Base-by-base conservation (phyloP, 1,140 invertebrate species). In the Lepidostoma basale region DNA sequence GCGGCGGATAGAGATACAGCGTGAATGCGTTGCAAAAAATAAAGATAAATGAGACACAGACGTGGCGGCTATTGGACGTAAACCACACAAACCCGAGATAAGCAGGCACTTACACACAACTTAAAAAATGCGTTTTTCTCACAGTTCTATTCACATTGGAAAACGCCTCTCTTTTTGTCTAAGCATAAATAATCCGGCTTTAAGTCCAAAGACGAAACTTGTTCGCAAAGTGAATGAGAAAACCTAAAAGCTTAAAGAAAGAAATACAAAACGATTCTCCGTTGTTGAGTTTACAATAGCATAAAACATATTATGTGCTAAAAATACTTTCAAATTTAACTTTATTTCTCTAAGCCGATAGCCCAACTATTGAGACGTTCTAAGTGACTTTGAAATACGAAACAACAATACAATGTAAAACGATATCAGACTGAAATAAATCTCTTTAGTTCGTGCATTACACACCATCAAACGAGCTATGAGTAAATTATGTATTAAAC, bases 21-120 rank as follows among this genome's bases (percentile, higher is more conserved):
- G 62, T 18, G 36, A 23, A 66, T 56, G 63, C 49, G 63, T 66
- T 56, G 28, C 39, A 68, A 70, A 65, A 64, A 69, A 64, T 49
- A 62, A 62, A 71, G 59, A 71, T 71, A 71, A 71, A 71, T 71
- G 69, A 67, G 67, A 67, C 64, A 67, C 63, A 64, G 54, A 62
- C 52, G 45, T 23, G 45, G 25, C 25, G 45, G 45, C 45, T 23
- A 23, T 26, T 22, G 18, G 12, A 23, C 10, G 18, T 9, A n/a
- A 12, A 12, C 33, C 33, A n/a, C 14, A n/a, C 33, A n/a, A 36
- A 36, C 33, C 14, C 14, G n/a, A n/a, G n/a, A n/a, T n/a, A n/a
- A n/a, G n/a, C n/a, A n/a, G n/a, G n/a, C n/a, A n/a, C n/a, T n/a
- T n/a, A n/a, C n/a, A n/a, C n/a, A 5, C 33, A 9, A 36, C 33